Percentiles rank a stretch among this genome's conserved stretches.
These are phyloP conservation scores for Anticlea derivata DNA, from an alignment of 2,888 invertebrate genomes.

Conservation along the genomic window DNA sequence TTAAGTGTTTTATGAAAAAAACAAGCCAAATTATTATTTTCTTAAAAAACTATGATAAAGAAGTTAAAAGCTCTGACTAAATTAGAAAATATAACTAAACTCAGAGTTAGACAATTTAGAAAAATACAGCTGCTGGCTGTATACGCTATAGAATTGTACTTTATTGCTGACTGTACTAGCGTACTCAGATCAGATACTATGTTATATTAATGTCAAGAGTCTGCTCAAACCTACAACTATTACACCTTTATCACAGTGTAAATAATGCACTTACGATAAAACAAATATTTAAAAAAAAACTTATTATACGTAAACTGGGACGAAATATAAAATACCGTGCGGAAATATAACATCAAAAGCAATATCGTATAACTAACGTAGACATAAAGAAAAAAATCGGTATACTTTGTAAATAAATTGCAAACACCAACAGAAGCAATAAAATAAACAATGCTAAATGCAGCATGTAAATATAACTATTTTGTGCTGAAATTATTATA, in stretches of 20 bases:
- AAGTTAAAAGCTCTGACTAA: too few relatives aligned
- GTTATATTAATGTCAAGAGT: constrained; percentile 70
- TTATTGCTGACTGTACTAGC: constrained; percentile 16
- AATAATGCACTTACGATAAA: constrained; percentile 79
- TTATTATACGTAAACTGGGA: constrained; percentile 57
- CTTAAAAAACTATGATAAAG: too few relatives aligned
- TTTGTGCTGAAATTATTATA: constrained; percentile 48
- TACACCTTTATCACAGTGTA: constrained; percentile 83
- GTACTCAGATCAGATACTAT: constrained; percentile 36
- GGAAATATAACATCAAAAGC: constrained; percentile 43
- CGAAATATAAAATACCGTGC: constrained; percentile 49
- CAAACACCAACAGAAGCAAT: constrained; percentile 59
- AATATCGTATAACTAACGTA: constrained; percentile 42
- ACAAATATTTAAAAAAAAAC: constrained; percentile 53
- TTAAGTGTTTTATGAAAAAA: too few relatives aligned
- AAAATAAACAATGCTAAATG: constrained; percentile 40
- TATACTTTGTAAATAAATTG: constrained; percentile 45
- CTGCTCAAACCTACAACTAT: constrained; percentile 68
- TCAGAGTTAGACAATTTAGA: too few relatives aligned
- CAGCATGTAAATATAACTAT: constrained; percentile 32
- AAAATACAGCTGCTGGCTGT: too few relatives aligned
- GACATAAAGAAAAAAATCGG: constrained; percentile 30
- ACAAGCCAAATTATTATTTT: too few relatives aligned
- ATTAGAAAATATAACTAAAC: too few relatives aligned
- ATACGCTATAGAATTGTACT: not conserved